Evolutionary conservation across 2,113 vertebrate species (phyloP).

Genomic region (Sitta europaea): DNA sequence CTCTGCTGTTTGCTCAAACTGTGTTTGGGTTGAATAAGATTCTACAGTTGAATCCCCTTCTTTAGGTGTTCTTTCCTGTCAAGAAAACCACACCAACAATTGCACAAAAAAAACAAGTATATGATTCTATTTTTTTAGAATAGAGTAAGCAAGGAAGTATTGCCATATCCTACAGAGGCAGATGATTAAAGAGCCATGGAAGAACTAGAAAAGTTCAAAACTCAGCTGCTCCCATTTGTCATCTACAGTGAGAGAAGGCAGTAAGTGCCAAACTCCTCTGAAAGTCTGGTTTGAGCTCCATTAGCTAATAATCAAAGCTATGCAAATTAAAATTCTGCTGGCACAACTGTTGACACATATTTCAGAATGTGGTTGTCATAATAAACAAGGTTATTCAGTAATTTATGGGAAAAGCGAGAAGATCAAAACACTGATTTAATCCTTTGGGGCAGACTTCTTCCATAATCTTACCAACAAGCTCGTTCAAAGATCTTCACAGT

Average conservation of each 20-base stretch:
- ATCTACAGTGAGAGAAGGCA: background rate
- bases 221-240: background rate
- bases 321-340: slow-evolving; percentile 4
- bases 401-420: background rate
- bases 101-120: background rate
- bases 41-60: slow-evolving; percentile 71
- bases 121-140: background rate
- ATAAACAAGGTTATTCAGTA: background rate
- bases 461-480: background rate
- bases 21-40: slow-evolving; percentile 80
- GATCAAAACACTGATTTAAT: slow-evolving; percentile 28
- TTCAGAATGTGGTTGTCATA: background rate
- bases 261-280: background rate
- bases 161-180: background rate
- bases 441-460: background rate
- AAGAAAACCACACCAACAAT: background rate
- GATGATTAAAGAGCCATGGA: background rate
- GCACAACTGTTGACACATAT: background rate
- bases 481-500: background rate
- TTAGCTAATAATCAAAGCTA: background rate
- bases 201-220: background rate
- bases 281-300: background rate
- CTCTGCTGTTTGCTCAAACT: slow-evolving; percentile 66
- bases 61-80: slow-evolving; percentile 67
- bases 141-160: background rate